Evolutionary conservation across 2,113 vertebrate genomes (phyloP).

Genomic region (Gallinago media): DNA sequence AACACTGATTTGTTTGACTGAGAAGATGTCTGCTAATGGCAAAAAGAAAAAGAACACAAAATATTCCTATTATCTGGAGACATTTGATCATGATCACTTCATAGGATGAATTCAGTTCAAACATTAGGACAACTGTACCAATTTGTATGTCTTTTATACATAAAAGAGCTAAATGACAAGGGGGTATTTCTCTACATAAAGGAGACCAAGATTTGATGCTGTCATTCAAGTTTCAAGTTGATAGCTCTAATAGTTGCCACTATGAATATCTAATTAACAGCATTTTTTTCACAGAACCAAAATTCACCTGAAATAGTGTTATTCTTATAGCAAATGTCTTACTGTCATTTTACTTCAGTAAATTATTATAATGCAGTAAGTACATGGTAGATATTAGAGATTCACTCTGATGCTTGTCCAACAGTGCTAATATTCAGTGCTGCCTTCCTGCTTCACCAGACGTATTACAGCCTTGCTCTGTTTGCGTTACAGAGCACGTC

Average conservation of each 20-base stretch:
- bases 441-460: not conserved
- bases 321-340: not conserved
- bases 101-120: not conserved
- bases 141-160: not conserved
- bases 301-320: not conserved
- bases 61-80: not conserved
- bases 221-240: not conserved
- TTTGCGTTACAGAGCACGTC: not conserved
- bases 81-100: not conserved
- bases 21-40: not conserved
- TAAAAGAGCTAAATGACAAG: not conserved
- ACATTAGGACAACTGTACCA: not conserved
- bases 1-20: not conserved
- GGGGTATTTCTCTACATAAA: not conserved
- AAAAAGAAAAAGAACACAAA: not conserved
- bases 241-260: not conserved
- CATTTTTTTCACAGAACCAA: not conserved
- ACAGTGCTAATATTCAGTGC: not conserved
- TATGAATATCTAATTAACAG: not conserved
- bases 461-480: not conserved
- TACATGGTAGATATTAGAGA: not conserved
- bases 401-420: not conserved
- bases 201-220: not conserved
- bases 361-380: not conserved
- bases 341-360: not conserved